phyloP scores from a whole-genome alignment of 2,113 vertebrate genomes.

The Sceloporus tristichus region DNA sequence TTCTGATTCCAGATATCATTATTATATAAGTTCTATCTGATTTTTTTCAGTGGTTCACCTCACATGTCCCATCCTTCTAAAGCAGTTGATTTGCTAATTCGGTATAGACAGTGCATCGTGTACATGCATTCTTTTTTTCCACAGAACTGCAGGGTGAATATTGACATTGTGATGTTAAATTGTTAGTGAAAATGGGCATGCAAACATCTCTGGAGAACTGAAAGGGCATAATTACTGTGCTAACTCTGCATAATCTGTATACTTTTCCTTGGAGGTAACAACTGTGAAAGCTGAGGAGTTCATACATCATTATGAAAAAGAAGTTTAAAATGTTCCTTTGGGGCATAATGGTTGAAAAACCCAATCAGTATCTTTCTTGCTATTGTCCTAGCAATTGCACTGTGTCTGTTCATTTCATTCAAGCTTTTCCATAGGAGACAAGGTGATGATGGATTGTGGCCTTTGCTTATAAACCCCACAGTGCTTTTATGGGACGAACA shows the following conservation, averaged over 20 bases:
- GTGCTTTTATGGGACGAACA: background rate
- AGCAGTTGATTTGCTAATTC: constrained; percentile 54
- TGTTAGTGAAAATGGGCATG: constrained; percentile 18
- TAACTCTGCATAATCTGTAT: background rate
- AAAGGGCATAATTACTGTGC: constrained; percentile 5
- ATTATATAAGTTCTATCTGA: constrained; percentile 45
- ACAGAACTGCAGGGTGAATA: constrained; percentile 22
- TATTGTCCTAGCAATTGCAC: background rate
- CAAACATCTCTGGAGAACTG: constrained; percentile 22
- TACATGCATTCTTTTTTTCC: constrained; percentile 18
- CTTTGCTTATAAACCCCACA: background rate
- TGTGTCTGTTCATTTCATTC: background rate
- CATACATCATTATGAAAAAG: background rate
- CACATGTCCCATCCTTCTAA: constrained; percentile 54
- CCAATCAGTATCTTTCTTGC: background rate
- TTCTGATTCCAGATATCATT: constrained; percentile 36
- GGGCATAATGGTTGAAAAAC: background rate
- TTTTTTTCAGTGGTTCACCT: constrained; percentile 10
- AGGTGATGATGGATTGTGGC: background rate
- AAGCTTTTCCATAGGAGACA: background rate
- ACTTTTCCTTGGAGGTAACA: background rate
- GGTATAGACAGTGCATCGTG: constrained; percentile 24
- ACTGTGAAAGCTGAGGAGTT: background rate
- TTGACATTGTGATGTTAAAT: background rate
- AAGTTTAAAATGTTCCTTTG: background rate